Evolutionary conservation across 1,140 invertebrate species (phyloP).

Genomic region (Drosophila rufa): DNA sequence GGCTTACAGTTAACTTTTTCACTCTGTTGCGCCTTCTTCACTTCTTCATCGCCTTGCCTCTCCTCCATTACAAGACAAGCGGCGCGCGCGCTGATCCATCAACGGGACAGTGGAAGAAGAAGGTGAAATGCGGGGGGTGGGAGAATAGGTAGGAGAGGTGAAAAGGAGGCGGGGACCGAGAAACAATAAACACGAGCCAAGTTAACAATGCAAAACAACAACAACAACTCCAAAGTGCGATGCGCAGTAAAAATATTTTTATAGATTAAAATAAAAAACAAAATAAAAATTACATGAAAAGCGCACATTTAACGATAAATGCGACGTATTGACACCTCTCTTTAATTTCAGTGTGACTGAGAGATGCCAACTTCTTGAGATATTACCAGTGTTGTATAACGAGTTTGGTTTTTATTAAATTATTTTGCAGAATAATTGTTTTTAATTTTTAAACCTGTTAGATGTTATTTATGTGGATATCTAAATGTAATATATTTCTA

Average conservation of each 20-base stretch:
- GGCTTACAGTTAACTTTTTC: conserved; percentile 41
- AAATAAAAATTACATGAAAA: conserved; percentile 15
- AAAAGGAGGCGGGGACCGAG: background rate
- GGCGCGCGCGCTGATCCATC: conserved; percentile 77
- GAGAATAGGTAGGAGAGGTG: background rate
- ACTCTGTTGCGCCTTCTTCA: conserved; percentile 48
- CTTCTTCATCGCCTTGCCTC: conserved; percentile 2
- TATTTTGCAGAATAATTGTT: background rate
- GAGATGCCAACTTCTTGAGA: background rate
- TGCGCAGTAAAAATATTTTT: conserved; percentile 56
- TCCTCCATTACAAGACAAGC: conserved; percentile 73
- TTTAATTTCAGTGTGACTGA: background rate
- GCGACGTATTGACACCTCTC: background rate
- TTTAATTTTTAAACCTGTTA: background rate
- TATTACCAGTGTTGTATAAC: background rate
- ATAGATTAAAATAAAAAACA: conserved; percentile 40
- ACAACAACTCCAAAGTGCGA: conserved; percentile 46
- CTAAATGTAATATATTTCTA: too few relatives aligned
- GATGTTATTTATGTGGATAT: too few relatives aligned
- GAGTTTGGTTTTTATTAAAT: background rate
- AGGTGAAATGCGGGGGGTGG: conserved; percentile 4
- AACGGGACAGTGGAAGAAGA: conserved; percentile 21
- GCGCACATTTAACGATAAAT: background rate
- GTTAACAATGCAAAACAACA: conserved; percentile 45
- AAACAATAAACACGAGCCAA: conserved; percentile 71